These are phyloP conservation scores for Drosophila pallidifrons DNA, from an alignment of 1,140 invertebrate species.

Conservation along the genomic window DNA sequence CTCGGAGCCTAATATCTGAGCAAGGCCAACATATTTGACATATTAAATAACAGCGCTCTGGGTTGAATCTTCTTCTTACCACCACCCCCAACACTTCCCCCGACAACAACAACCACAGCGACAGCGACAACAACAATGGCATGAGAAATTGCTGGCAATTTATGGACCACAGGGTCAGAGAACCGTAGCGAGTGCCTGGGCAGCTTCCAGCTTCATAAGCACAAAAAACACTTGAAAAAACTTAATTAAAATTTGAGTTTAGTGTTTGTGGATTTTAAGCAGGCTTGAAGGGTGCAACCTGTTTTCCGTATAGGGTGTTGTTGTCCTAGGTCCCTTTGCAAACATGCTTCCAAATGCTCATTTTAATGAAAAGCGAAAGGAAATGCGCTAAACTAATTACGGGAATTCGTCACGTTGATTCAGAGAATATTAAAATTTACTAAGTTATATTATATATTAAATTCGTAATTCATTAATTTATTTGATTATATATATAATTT, in stretches of 20 bases:
- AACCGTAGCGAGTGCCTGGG: constrained; percentile 50
- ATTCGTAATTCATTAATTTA: too few species aligned
- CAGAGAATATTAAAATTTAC: too few species aligned
- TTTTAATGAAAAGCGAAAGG: background rate
- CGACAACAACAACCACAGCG: constrained; percentile 29
- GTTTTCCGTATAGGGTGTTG: constrained; percentile 51
- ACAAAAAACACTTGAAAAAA: constrained; percentile 70
- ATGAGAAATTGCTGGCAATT: constrained; percentile 55
- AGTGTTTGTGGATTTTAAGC: constrained; percentile 41
- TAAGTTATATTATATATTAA: too few species aligned
- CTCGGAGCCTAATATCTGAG: constrained; percentile 50
- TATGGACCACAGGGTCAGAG: constrained; percentile 34
- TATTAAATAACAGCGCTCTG: constrained; percentile 46
- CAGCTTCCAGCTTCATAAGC: constrained; percentile 59
- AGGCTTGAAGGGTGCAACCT: constrained; percentile 43
- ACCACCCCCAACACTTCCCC: constrained; percentile 1
- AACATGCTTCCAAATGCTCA: background rate
- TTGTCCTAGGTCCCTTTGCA: background rate
- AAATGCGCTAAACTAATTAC: background rate
- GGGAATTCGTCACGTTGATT: background rate
- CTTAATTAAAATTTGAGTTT: constrained; percentile 79
- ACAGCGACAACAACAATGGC: constrained; percentile 43
- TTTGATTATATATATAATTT: too few species aligned
- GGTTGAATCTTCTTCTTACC: constrained; percentile 12
- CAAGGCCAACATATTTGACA: constrained; percentile 62